A percentile compares a stretch with the other conserved stretches of the same genome.
Conservation (phyloP, 2,113 vertebrate genomes). For the Semicossyphus pulcher region DNA sequence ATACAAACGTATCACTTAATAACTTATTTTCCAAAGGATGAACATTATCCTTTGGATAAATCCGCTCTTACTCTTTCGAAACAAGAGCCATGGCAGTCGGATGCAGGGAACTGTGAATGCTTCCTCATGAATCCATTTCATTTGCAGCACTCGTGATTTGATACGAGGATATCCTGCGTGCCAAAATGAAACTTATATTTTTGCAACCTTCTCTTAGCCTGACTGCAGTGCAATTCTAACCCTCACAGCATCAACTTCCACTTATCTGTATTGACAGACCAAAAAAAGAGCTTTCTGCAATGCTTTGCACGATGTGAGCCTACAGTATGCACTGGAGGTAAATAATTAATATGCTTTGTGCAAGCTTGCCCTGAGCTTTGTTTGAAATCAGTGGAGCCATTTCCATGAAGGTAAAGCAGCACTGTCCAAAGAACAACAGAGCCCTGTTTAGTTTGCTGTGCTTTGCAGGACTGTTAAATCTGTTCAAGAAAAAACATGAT, state of each 20-base stretch:
- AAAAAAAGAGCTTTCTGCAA: constrained; percentile 22
- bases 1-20: neutral
- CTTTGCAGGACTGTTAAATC: neutral
- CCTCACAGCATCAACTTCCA: constrained; percentile 19
- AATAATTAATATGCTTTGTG: constrained; percentile 78
- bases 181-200: constrained; percentile 35
- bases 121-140: constrained; percentile 44
- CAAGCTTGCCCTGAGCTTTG: constrained; percentile 53
- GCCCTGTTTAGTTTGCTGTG: constrained; percentile 4
- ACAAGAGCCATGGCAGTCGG: constrained; percentile 9
- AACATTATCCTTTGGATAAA: constrained; percentile 5
- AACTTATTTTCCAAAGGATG: constrained; percentile 17
- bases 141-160: constrained; percentile 49
- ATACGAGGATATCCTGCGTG: constrained; percentile 16
- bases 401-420: constrained; percentile 44
- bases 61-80: constrained; percentile 17
- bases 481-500: neutral
- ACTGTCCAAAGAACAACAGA: constrained; percentile 37
- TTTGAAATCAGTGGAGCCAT: constrained; percentile 71
- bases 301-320: constrained; percentile 56
- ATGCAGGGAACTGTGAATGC: constrained; percentile 10
- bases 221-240: constrained; percentile 9
- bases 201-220: constrained; percentile 9
- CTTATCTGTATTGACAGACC: constrained; percentile 11
- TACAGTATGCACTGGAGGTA: constrained; percentile 55